Evolutionary conservation across 2,888 invertebrate species (phyloP).

Genomic region (Chrysodeixis includens): DNA sequence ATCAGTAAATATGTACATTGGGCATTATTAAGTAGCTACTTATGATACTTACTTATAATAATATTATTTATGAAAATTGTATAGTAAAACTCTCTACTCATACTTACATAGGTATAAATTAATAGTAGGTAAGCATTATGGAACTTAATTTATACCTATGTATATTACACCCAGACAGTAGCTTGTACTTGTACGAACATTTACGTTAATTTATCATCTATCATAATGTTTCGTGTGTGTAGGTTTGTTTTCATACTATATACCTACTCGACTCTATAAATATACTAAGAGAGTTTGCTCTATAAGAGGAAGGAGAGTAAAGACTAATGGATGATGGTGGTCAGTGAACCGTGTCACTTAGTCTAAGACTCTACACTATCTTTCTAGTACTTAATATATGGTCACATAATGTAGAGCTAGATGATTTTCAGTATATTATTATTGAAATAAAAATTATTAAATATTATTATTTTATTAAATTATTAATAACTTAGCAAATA

Average conservation of each 20-base stretch:
- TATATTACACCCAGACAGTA: background rate
- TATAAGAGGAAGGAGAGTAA: background rate
- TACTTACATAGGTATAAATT: background rate
- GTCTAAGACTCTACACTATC: conserved; percentile 11
- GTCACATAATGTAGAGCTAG: background rate
- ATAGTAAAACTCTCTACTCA: background rate
- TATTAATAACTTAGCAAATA: too few species aligned
- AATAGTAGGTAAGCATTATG: background rate
- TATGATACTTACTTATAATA: background rate
- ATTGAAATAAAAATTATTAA: too few species aligned
- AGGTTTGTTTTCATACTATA: too few species aligned
- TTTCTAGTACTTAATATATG: background rate
- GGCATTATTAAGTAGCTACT: background rate
- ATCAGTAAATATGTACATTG: conserved; percentile 10
- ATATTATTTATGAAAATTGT: background rate
- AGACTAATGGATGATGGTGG: background rate
- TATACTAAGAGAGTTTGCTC: background rate
- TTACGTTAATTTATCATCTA: background rate
- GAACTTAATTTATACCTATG: background rate
- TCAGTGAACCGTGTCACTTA: background rate
- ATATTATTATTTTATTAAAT: too few species aligned
- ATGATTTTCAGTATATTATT: too few species aligned
- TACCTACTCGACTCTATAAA: too few species aligned
- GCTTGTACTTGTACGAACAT: background rate
- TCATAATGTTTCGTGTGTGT: background rate